phyloP scores from a whole-genome alignment of 2,113 vertebrate genomes.

The Ptilonorhynchus violaceus region DNA sequence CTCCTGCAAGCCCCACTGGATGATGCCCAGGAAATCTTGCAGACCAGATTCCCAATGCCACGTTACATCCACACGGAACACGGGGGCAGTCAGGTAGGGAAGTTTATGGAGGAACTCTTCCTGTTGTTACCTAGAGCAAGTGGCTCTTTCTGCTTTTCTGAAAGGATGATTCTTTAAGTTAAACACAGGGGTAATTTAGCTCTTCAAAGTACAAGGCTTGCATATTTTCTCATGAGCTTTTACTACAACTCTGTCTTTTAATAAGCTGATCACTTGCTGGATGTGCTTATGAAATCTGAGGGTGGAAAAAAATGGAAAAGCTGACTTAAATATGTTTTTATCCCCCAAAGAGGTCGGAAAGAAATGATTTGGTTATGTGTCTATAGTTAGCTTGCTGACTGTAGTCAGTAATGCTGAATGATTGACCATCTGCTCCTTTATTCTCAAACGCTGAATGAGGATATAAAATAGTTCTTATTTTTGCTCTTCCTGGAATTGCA shows the following conservation, averaged over 20 bases:
- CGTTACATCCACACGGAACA: slow-evolving; percentile 95
- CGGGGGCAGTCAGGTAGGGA: slow-evolving; percentile 81
- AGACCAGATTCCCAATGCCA: slow-evolving; percentile 93
- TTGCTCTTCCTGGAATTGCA: not conserved
- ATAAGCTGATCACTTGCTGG: not conserved
- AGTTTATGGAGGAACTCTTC: not conserved
- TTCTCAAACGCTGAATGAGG: not conserved
- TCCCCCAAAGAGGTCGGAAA: not conserved
- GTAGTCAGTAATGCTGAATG: not conserved
- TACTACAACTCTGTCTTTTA: not conserved
- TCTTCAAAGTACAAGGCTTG: not conserved
- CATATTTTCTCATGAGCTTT: not conserved
- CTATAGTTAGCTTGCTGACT: not conserved
- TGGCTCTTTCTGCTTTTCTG: not conserved
- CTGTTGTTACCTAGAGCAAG: not conserved
- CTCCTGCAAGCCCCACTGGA: slow-evolving; percentile 93
- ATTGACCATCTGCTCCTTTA: not conserved
- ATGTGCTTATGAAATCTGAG: not conserved
- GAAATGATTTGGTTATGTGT: not conserved
- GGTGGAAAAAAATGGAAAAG: not conserved
- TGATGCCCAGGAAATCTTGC: slow-evolving; percentile 94
- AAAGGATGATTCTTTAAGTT: not conserved
- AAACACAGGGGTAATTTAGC: not conserved
- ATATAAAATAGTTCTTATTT: not conserved
- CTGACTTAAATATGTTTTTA: not conserved